A percentile compares a stretch with the other conserved stretches of the same genome.
Conservation (phyloP, 2,113 vertebrate species). For the Neopipo cinnamomea region DNA sequence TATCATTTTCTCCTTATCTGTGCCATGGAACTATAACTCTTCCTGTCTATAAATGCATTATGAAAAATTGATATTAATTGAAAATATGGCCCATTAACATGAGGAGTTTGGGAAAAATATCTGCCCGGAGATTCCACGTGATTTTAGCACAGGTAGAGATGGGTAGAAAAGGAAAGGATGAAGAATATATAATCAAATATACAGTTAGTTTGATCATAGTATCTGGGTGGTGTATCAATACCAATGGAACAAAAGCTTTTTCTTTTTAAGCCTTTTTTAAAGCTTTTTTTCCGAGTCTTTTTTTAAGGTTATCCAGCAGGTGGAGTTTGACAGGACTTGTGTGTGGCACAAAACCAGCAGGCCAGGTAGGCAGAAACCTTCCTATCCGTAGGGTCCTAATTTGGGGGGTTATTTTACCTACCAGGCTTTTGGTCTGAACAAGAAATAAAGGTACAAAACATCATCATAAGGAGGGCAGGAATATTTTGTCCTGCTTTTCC, state of each 20-base stretch:
- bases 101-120: background rate
- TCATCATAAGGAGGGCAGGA: background rate
- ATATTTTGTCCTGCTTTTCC: background rate
- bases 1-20: background rate
- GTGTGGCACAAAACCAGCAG: background rate
- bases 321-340: background rate
- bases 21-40: background rate
- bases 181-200: background rate
- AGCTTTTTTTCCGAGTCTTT: background rate
- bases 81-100: background rate
- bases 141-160: background rate
- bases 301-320: constrained; percentile 10
- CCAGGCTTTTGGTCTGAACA: background rate
- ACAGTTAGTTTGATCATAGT: background rate
- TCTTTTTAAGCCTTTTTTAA: background rate
- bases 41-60: background rate
- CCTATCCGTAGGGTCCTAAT: background rate
- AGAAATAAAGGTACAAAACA: background rate
- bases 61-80: background rate
- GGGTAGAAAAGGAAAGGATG: background rate
- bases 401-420: background rate
- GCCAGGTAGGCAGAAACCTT: background rate
- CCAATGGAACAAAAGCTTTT: background rate
- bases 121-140: background rate
- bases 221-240: background rate